phyloP scores from a whole-genome alignment of 1,140 invertebrate genomes.

The Lepidostoma basale region DNA sequence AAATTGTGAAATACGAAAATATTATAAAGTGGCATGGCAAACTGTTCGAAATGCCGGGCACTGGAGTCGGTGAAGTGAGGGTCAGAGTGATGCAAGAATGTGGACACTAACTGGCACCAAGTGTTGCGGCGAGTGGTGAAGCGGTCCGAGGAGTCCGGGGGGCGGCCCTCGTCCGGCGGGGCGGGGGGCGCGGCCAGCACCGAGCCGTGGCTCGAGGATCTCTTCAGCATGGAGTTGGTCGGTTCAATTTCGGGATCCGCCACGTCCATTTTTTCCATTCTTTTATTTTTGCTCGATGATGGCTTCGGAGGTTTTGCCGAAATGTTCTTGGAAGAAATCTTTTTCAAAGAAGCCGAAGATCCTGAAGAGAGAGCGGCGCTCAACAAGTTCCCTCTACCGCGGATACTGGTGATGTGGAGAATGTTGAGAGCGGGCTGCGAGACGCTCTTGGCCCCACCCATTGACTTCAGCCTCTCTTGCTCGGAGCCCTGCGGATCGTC shows the following conservation, averaged over 20 bases:
- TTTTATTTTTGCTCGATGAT: constrained; percentile 8
- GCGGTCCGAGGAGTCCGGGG: constrained; percentile 9
- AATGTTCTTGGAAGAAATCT: background rate
- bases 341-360: background rate
- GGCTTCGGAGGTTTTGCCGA: constrained; percentile 3
- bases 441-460: constrained; percentile 16
- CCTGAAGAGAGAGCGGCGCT: constrained; percentile 9
- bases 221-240: constrained; percentile 21
- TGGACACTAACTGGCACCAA: constrained; percentile 60
- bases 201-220: constrained; percentile 35
- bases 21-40: background rate
- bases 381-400: constrained; percentile 26
- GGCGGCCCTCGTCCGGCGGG: background rate
- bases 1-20: background rate
- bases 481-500: background rate
- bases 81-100: background rate
- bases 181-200: constrained; percentile 12
- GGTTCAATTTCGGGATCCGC: background rate
- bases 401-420: constrained; percentile 39
- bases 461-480: background rate
- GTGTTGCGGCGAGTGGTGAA: constrained; percentile 54
- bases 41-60: background rate
- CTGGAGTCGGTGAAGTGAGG: background rate
- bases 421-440: constrained; percentile 43
- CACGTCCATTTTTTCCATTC: background rate